A percentile compares a stretch with the other conserved stretches of the same genome.
phyloP scores from a whole-genome alignment of 2,113 vertebrate genomes.

The Tamias sibiricus region DNA sequence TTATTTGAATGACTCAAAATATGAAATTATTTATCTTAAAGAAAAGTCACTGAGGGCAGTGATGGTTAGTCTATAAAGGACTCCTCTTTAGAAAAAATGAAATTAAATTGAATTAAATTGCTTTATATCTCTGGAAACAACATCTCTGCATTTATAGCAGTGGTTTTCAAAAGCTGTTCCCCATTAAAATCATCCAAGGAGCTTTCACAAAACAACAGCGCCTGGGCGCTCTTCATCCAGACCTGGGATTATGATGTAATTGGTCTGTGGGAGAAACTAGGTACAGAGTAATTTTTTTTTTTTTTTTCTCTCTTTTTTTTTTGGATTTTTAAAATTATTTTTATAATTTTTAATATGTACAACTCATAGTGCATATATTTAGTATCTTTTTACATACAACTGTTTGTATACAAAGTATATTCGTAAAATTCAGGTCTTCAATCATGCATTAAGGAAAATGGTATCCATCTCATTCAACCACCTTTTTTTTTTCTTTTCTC shows the following conservation, averaged over 20 bases:
- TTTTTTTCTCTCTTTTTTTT: no score
- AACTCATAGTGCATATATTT: no score
- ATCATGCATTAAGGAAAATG: no score
- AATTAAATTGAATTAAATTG: conserved; percentile 11
- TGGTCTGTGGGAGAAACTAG: neutral
- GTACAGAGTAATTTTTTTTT: neutral
- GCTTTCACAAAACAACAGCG: neutral
- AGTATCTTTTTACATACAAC: no score
- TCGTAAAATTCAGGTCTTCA: no score
- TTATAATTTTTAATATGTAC: no score
- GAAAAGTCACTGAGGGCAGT: neutral
- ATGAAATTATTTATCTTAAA: conserved; percentile 11
- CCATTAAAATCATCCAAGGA: neutral
- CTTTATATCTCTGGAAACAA: neutral
- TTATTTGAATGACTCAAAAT: neutral
- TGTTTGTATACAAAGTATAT: no score
- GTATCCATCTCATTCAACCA: no score
- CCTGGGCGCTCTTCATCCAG: neutral
- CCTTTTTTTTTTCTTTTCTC: no score
- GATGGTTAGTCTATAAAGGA: neutral
- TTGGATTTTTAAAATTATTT: no score
- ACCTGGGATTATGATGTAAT: neutral
- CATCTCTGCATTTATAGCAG: neutral
- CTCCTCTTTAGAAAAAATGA: neutral
- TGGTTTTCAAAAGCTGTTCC: neutral